Percentiles rank a stretch among this genome's conserved stretches.
These are phyloP conservation scores for Rhagologus leucostigma DNA, from an alignment of 2,113 vertebrate genomes.

Conservation along the genomic window DNA sequence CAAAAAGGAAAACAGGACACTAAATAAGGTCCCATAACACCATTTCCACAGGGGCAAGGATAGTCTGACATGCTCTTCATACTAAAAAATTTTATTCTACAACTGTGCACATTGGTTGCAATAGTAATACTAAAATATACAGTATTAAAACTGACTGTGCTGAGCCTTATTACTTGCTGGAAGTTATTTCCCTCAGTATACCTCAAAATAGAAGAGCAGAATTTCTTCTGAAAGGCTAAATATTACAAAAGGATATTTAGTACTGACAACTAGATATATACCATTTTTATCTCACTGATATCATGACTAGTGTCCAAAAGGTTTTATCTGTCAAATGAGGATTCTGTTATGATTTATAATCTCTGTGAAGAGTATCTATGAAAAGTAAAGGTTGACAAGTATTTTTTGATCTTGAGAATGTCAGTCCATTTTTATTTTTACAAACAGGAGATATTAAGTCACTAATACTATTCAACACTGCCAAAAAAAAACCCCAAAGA, in stretches of 20 bases:
- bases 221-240: not conserved
- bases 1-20: not conserved
- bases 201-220: not conserved
- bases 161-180: not conserved
- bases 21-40: not conserved
- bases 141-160: not conserved
- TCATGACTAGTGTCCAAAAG: not conserved
- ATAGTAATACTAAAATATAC: not conserved
- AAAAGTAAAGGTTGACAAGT: not conserved
- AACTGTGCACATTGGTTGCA: not conserved
- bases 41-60: not conserved
- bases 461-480: not conserved
- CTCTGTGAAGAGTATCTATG: not conserved
- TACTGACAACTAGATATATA: not conserved
- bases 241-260: not conserved
- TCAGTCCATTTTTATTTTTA: not conserved
- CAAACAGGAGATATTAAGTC: not conserved
- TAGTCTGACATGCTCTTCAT: not conserved
- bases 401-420: not conserved
- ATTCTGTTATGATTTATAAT: not conserved
- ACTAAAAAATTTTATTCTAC: not conserved
- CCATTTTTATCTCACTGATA: not conserved
- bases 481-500: not conserved
- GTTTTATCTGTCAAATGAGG: not conserved
- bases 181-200: not conserved